phyloP scores from a whole-genome alignment of 2,113 vertebrate genomes.

The Amblyopsis rosae region DNA sequence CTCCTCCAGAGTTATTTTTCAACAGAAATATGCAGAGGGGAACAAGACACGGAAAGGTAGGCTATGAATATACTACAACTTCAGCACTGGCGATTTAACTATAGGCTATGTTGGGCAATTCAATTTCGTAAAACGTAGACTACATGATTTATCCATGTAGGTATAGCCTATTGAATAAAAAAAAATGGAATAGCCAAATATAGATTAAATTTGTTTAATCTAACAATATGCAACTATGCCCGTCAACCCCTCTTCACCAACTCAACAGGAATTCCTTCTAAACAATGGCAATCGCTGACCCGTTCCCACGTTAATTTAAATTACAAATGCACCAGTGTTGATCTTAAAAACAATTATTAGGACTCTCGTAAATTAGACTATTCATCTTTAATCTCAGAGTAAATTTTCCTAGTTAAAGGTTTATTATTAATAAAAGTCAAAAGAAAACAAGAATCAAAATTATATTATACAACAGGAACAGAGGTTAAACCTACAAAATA shows the following conservation, averaged over 20 bases:
- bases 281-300: constrained; percentile 65
- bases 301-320: constrained; percentile 69
- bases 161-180: background rate
- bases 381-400: too few relatives aligned
- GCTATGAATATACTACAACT: background rate
- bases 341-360: too few relatives aligned
- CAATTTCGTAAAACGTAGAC: background rate
- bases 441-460: too few relatives aligned
- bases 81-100: background rate
- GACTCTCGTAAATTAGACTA: too few relatives aligned
- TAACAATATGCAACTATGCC: constrained; percentile 10
- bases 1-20: constrained; percentile 84
- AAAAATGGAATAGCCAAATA: background rate
- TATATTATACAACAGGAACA: too few relatives aligned
- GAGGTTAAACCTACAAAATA: too few relatives aligned
- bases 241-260: constrained; percentile 35
- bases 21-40: constrained; percentile 81
- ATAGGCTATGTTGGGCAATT: background rate
- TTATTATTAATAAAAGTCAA: too few relatives aligned
- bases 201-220: background rate
- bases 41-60: constrained; percentile 79
- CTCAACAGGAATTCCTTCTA: constrained; percentile 42
- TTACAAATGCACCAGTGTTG: constrained; percentile 25
- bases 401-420: too few relatives aligned
- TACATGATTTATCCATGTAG: too few relatives aligned